These are phyloP conservation scores for Beris chalybata DNA, from an alignment of 2,888 invertebrate species.

Conservation along the genomic window DNA sequence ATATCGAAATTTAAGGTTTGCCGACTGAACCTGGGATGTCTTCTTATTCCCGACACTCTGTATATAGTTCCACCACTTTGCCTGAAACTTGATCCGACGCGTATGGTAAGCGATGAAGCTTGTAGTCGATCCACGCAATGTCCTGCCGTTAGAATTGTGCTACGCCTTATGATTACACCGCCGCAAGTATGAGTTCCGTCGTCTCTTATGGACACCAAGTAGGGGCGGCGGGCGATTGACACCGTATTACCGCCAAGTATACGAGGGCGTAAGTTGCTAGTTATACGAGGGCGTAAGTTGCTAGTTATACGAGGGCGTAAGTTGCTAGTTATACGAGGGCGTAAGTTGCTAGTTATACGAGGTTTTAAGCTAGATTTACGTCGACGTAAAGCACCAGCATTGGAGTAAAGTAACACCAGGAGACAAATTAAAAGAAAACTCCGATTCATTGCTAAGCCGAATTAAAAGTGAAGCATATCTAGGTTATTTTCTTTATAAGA, in stretches of 20 bases:
- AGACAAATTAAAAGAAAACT: too few relatives aligned
- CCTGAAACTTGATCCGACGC: constrained; percentile 5
- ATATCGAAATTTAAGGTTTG: constrained; percentile 56
- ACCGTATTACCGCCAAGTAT: not conserved
- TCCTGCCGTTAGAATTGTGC: constrained; percentile 43
- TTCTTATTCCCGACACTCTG: constrained; percentile 4
- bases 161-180: constrained; percentile 39
- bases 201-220: constrained; percentile 1
- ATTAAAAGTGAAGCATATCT: too few relatives aligned
- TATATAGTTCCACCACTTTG: constrained; percentile 1
- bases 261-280: not conserved
- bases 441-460: too few relatives aligned
- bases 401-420: too few relatives aligned
- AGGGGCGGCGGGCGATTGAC: not conserved
- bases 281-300: not conserved
- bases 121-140: constrained; percentile 37
- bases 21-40: constrained; percentile 1
- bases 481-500: not conserved
- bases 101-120: not conserved
- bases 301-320: not conserved
- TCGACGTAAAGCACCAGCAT: too few relatives aligned
- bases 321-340: too few relatives aligned
- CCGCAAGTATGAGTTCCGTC: constrained; percentile 34
- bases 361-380: too few relatives aligned
- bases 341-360: constrained; percentile 3